Evolutionary conservation across 2,888 invertebrate species (phyloP), one percentile per base, ranked within the genome.

Genomic region (Hypselothyrea guttata): DNA sequence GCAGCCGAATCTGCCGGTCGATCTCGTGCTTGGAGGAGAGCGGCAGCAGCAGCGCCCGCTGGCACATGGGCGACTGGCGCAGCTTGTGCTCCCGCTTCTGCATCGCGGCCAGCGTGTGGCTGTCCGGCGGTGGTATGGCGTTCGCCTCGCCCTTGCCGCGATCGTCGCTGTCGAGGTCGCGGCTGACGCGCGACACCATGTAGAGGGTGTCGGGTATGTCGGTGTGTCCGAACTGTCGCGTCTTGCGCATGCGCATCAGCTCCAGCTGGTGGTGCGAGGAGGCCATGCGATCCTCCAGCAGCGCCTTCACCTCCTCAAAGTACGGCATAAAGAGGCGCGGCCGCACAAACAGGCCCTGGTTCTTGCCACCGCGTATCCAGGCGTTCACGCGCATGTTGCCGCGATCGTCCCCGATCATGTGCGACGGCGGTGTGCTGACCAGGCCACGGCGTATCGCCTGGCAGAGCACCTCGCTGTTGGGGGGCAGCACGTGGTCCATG

Each of bases 261-360:
- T 94, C 94, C 38, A 93, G 93, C 87, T 96, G 94, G 83, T 96
- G 95, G 78, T 96, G 95, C 1, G 90, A 89, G 7, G 89, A 82
- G 48, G 95, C 93, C 86, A 95, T 91, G 85, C 96, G 95, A 89
- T 96, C 96, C 88, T 96, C 96, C 47, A 97, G 92, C 75, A 97
- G 91, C 52, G 94, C 93, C 92, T 97, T 98, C 8, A 97, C 93
- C 91, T 98, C 98, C 88, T 98, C 98, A 79, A 96, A 96, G 89
- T 98, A 98, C 33, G 98, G 98, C 92, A 96, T 94, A 90, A 98
- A 98, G 65, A 97, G 93, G 38, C 98, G 92, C 46, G 98, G 97
- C 71, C 97, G 93, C 4, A 96, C 94, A 87, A 93, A 94, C 8
- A 95, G 91, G 53, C 95, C 95, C 82, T 93, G 93, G 75, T 92